Evolutionary conservation across 1,140 invertebrate genomes (phyloP), one percentile per base, ranked within the genome.

Genomic region (Meloidogyne chitwoodi): DNA sequence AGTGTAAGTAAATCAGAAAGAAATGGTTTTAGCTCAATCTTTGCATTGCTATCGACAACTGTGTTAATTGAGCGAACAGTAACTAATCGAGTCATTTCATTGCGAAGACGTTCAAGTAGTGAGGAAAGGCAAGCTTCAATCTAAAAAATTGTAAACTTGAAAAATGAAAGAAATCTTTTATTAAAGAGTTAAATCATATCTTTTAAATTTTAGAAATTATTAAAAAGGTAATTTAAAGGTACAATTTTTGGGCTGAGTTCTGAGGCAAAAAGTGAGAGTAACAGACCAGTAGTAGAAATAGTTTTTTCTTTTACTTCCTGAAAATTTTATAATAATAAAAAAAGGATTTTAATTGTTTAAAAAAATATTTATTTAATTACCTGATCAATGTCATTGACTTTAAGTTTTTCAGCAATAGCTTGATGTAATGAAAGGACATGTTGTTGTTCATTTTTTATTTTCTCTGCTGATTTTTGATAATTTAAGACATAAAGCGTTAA

Each of bases 81-180:
- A 0, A 95, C 97, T 10, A 98, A 89, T 27, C 96, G 90, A 1
- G 96, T 98, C 38, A 98, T 97, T 90, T 99, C 96, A 88, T 98
- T 99, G 69, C 92, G 92, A 22, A 99, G 87, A 78, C 95, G 91
- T 87, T 98, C 95, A 84, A 98, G 89, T 83, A 98, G 95, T 83
- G 98, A 93, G 3, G 95, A 94, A 75, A 98, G 68, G 31, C 68
- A 75, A 38, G 69, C 82, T 11, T 74, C 67, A 26, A 81, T 44
- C 63, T 82, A 34, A 67, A 81, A 81, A 19, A n/a, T n/a, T n/a
- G n/a, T n/a, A n/a, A n/a, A n/a, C n/a, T n/a, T n/a, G n/a, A n/a
- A n/a, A n/a, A n/a, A n/a, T n/a, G n/a, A n/a, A n/a, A n/a, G n/a
- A n/a, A n/a, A n/a, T n/a, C n/a, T n/a, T n/a, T n/a, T n/a, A n/a